Conservation (phyloP, 1,140 invertebrate genomes). For the Pectinophora gossypiella region DNA sequence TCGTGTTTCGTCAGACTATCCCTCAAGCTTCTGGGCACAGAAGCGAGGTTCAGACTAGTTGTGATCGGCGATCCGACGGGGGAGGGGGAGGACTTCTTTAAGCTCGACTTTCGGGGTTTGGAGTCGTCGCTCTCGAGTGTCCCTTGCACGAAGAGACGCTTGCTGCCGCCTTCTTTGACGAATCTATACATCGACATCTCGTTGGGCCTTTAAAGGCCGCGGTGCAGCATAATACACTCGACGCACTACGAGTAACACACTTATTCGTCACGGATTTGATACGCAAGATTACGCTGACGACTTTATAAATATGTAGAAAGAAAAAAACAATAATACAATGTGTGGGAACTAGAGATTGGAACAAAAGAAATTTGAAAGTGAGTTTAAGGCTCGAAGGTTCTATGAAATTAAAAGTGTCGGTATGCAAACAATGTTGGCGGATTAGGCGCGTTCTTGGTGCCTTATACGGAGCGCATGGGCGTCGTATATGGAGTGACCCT, state of each 20-base stretch:
- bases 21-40: constrained; percentile 66
- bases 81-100: constrained; percentile 66
- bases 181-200: constrained; percentile 84
- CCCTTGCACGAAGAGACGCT: constrained; percentile 87
- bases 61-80: constrained; percentile 76
- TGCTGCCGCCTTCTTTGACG: constrained; percentile 78
- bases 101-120: constrained; percentile 73
- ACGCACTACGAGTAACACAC: constrained; percentile 36
- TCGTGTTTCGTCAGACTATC: constrained; percentile 62
- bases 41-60: constrained; percentile 73
- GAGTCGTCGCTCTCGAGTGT: constrained; percentile 79
- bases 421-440: constrained; percentile 20
- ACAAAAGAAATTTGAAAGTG: constrained; percentile 25
- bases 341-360: too few species aligned
- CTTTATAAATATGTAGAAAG: too few species aligned
- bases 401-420: constrained; percentile 32
- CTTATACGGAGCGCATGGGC: constrained; percentile 30
- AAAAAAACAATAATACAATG: too few species aligned
- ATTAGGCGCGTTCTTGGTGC: constrained; percentile 34
- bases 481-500: constrained; percentile 40
- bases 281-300: too few species aligned
- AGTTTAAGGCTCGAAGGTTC: constrained; percentile 8
- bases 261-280: not conserved
- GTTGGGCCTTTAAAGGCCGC: constrained; percentile 48
- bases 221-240: constrained; percentile 46